Conservation (phyloP, 2,888 invertebrate genomes). For the Penaeus monodon region DNA sequence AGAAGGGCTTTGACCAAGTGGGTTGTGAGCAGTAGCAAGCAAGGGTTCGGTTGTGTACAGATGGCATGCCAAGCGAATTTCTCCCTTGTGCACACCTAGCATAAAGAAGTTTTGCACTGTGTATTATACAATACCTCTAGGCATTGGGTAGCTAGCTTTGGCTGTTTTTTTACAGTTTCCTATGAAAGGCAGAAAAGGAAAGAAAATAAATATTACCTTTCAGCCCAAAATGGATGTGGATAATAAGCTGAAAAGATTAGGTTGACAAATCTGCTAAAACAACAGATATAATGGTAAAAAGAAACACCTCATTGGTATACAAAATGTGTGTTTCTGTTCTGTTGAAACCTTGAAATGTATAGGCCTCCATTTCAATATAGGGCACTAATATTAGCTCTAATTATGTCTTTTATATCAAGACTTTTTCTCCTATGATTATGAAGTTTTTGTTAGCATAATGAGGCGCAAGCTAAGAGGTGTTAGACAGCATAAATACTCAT, state of each 20-base stretch:
- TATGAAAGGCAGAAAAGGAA: constrained; percentile 66
- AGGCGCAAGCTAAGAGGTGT: too few species aligned
- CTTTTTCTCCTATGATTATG: too few species aligned
- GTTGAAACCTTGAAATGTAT: too few species aligned
- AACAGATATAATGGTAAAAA: background rate
- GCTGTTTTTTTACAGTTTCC: constrained; percentile 67
- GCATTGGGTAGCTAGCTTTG: constrained; percentile 67
- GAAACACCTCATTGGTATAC: background rate
- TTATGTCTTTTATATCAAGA: too few species aligned
- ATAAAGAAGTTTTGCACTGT: constrained; percentile 63
- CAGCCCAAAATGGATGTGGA: constrained; percentile 46
- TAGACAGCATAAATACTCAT: too few species aligned
- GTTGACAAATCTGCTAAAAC: constrained; percentile 37
- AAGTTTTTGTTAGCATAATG: too few species aligned
- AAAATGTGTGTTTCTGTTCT: background rate
- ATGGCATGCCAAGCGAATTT: constrained; percentile 63
- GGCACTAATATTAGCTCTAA: too few species aligned
- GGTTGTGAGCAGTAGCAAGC: constrained; percentile 48
- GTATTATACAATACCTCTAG: constrained; percentile 67
- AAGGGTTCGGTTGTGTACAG: constrained; percentile 60
- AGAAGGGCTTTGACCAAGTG: constrained; percentile 39
- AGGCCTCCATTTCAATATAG: too few species aligned
- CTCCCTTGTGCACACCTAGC: constrained; percentile 64
- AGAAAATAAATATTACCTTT: constrained; percentile 54
- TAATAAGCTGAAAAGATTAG: constrained; percentile 51